Conservation (phyloP, 1,140 invertebrate genomes). For the Drosophila bifasciata region DNA sequence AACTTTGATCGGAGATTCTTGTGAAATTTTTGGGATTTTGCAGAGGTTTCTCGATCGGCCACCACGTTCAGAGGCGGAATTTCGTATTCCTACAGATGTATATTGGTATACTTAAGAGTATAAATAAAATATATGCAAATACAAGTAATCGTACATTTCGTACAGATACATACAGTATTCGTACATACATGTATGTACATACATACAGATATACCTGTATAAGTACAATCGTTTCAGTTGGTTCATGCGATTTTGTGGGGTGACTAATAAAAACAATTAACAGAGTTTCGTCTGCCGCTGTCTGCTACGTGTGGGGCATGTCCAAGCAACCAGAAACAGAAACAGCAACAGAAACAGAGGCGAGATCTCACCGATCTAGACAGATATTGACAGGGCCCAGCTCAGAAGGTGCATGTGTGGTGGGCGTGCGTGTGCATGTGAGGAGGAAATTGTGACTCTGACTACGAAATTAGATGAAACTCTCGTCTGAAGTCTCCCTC, state of each 20-base stretch:
- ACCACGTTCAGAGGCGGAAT: neutral
- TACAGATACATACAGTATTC: neutral
- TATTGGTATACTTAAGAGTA: neutral
- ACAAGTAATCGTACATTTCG: neutral
- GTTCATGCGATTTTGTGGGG: slow-evolving; percentile 13
- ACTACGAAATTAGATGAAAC: slow-evolving; percentile 6
- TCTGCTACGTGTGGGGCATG: slow-evolving; percentile 61
- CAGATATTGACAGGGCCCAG: slow-evolving; percentile 18
- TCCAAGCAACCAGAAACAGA: slow-evolving; percentile 34
- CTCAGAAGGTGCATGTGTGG: slow-evolving; percentile 15
- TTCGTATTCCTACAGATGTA: neutral
- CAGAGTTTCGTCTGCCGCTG: slow-evolving; percentile 56
- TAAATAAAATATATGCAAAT: slow-evolving; percentile 2
- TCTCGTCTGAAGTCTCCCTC: neutral
- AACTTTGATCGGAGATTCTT: slow-evolving; percentile 25
- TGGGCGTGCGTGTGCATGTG: slow-evolving; percentile 1
- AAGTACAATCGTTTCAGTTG: slow-evolving; percentile 3
- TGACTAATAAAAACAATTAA: slow-evolving; percentile 76
- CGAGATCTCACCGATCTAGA: slow-evolving; percentile 25
- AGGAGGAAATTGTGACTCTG: slow-evolving; percentile 17
- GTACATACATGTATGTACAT: too few relatives aligned
- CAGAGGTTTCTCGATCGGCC: slow-evolving; percentile 10
- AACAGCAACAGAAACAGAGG: neutral
- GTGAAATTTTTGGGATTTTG: neutral
- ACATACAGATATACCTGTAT: neutral